Evolutionary conservation across 2,888 invertebrate genomes (phyloP).

Genomic region (Pasiphila rectangulata): DNA sequence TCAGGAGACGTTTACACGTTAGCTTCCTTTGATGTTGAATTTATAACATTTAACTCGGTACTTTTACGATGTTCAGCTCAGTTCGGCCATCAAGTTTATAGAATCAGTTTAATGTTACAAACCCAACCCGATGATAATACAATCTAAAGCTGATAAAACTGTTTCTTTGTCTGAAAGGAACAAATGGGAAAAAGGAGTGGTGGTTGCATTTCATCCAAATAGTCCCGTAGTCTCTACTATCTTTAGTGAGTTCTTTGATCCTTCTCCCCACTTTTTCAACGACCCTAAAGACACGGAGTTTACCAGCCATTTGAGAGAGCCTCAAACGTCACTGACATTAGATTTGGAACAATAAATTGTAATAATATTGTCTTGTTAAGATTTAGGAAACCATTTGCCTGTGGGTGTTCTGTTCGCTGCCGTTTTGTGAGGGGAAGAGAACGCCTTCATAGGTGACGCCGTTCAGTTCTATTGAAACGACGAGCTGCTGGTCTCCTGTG

Average conservation of each 20-base stretch:
- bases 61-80: slow-evolving; percentile 11
- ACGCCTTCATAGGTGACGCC: slow-evolving; percentile 98
- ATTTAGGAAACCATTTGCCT: slow-evolving; percentile 73
- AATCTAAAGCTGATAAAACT: slow-evolving; percentile 15
- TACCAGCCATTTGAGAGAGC: slow-evolving; percentile 31
- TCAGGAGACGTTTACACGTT: slow-evolving; percentile 8
- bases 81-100: not conserved
- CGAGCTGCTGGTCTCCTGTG: slow-evolving; percentile 92
- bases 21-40: slow-evolving; percentile 27
- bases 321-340: slow-evolving; percentile 23
- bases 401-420: slow-evolving; percentile 67
- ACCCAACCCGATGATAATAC: slow-evolving; percentile 25
- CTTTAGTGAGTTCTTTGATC: slow-evolving; percentile 5
- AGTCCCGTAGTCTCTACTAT: not conserved
- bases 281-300: slow-evolving; percentile 39
- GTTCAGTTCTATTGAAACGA: slow-evolving; percentile 97
- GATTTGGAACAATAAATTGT: slow-evolving; percentile 27
- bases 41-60: slow-evolving; percentile 27
- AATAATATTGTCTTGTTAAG: slow-evolving; percentile 22
- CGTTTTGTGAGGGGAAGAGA: slow-evolving; percentile 83
- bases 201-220: not conserved
- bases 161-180: slow-evolving; percentile 38
- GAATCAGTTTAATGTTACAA: slow-evolving; percentile 22
- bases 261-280: slow-evolving; percentile 12
- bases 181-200: slow-evolving; percentile 26